These are phyloP conservation scores for Teleogryllus oceanicus DNA, from an alignment of 2,888 invertebrate genomes.

Conservation along the genomic window DNA sequence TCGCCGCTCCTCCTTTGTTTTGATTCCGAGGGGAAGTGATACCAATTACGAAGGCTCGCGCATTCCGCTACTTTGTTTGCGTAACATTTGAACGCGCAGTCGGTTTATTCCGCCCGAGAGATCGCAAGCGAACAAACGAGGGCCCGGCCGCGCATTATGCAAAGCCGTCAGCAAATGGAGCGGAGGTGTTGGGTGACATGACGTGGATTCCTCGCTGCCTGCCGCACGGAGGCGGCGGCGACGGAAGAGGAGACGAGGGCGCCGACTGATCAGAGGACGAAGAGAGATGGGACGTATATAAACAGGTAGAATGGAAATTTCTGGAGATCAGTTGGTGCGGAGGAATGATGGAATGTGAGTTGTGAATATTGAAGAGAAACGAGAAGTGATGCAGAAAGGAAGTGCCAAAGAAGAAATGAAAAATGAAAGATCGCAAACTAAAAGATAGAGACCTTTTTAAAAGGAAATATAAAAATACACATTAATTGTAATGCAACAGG, in stretches of 20 bases:
- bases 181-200: slow-evolving; percentile 5
- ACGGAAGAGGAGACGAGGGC: background rate
- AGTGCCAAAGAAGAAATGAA: too few species aligned
- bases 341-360: background rate
- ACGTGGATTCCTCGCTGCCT: background rate
- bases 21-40: background rate
- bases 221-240: background rate
- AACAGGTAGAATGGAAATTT: too few species aligned
- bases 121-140: slow-evolving; percentile 9
- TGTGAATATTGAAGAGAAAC: background rate
- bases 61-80: background rate
- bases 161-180: slow-evolving; percentile 3
- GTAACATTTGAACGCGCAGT: slow-evolving; percentile 1
- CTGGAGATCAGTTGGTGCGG: background rate
- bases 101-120: background rate
- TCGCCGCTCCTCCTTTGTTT: background rate
- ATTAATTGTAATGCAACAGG: too few species aligned
- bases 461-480: too few species aligned
- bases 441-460: too few species aligned
- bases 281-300: background rate
- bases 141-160: background rate
- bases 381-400: too few species aligned
- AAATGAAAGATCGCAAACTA: too few species aligned
- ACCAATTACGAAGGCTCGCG: background rate
- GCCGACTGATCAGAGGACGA: background rate